Conservation (phyloP, 2,888 invertebrate genomes). For the Oscheius sp. region DNA sequence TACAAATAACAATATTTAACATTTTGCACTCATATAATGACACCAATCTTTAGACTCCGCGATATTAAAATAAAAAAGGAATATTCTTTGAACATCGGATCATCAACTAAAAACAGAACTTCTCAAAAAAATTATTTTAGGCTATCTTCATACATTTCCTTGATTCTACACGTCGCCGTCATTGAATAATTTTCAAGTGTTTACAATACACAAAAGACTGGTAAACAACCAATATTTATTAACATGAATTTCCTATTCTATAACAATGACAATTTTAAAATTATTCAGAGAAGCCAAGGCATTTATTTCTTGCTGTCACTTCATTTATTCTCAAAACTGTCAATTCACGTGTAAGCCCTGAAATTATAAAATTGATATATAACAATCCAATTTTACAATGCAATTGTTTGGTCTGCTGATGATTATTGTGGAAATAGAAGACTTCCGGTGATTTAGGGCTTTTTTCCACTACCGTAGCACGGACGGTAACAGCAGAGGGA, state of each 20-base stretch:
- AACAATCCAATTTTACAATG: conserved; percentile 56
- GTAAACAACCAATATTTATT: background rate
- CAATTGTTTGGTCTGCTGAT: conserved; percentile 57
- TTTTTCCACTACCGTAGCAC: conserved; percentile 76
- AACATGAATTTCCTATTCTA: background rate
- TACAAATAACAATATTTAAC: too few species aligned
- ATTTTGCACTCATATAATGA: background rate
- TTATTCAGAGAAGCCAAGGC: conserved; percentile 17
- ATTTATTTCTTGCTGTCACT: conserved; percentile 50
- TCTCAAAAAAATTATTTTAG: too few species aligned
- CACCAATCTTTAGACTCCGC: background rate
- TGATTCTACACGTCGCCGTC: too few species aligned
- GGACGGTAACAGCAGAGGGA: conserved; percentile 73
- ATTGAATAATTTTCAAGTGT: too few species aligned
- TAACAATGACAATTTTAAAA: background rate
- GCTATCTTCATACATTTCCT: too few species aligned
- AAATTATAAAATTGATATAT: conserved; percentile 31
- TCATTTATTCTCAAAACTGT: conserved; percentile 67
- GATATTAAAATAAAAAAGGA: too few species aligned
- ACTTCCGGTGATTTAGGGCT: conserved; percentile 66
- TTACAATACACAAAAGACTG: background rate
- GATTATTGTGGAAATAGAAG: conserved; percentile 60
- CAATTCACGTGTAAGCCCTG: conserved; percentile 65
- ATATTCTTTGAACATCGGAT: too few species aligned
- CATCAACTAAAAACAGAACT: too few species aligned